Evolutionary conservation across 2,797 vertebrate genomes (phyloP).

Genomic region (Perodicticus potto): DNA sequence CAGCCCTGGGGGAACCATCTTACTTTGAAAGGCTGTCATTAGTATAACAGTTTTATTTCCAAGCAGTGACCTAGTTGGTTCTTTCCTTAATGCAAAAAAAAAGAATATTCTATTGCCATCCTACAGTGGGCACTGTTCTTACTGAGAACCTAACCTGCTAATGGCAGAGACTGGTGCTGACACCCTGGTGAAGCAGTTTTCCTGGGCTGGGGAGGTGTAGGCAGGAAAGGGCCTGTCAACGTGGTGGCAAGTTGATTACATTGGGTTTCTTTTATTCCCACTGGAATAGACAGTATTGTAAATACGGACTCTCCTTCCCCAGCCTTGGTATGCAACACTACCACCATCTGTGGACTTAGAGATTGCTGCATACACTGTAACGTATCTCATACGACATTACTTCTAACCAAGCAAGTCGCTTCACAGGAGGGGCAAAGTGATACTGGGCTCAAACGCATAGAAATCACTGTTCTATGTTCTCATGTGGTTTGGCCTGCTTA

Average conservation of each 20-base stretch:
- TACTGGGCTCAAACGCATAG: background rate
- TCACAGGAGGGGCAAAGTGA: background rate
- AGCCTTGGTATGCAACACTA: accelerated
- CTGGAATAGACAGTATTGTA: background rate
- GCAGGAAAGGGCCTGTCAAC: too few species aligned
- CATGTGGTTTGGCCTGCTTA: background rate
- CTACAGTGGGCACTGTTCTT: background rate
- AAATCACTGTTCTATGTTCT: background rate
- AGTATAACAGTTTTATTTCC: background rate
- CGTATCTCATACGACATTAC: background rate
- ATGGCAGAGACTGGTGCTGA: background rate
- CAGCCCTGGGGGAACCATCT: background rate
- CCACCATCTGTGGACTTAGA: background rate
- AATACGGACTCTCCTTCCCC: background rate
- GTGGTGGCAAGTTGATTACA: background rate
- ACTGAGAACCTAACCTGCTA: background rate
- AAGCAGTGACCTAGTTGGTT: constrained; percentile 17
- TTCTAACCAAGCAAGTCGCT: background rate
- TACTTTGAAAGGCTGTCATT: constrained; percentile 1
- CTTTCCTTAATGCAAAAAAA: background rate
- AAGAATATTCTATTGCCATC: background rate
- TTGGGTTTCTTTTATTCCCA: background rate
- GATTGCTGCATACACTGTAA: too few species aligned
- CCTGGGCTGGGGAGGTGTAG: background rate
- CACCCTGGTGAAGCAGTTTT: background rate